Evolutionary conservation across 2,113 vertebrate genomes (phyloP), one percentile per base, ranked within the genome.

Genomic region (Seriola quinqueradiata): DNA sequence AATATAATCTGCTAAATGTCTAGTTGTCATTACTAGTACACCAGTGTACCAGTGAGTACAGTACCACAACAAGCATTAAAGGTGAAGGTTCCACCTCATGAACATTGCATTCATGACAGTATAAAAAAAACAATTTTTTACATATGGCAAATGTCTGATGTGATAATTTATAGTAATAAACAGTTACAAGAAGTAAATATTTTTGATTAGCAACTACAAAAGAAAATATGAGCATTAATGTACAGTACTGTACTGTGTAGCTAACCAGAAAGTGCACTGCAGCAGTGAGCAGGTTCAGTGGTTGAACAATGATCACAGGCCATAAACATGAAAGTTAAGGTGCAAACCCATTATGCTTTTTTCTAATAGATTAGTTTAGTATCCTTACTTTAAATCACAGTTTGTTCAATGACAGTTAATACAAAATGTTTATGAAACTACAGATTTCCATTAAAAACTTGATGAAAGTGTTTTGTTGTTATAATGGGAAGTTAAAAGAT

Each of bases 21-120:
- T 83, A 55, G 67, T 63, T 86, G 32, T 75, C 76, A 70, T 69
- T 55, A 54, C 73, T 54, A 73, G 82, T 83, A 84, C 90, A 87
- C 85, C 90, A 84, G 88, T 69, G 90, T 83, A 92, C 92, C 82
- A 90, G 58, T 36, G 57, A 83, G 59, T 50, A 75, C 79, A 82
- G 76, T 68, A 69, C 65, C 40, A 82, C 48, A 58, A 36, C 57
- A 54, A 46, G 44, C 25, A 64, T 61, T 19, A 63, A 38, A 77
- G 50, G 32, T 50, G 25, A 82, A 81, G n/a, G 38, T 58, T 70
- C 13, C 67, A 64, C 52, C 60, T 78, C 50, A 58, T 63, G 7
- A 48, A 63, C 10, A 36, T 23, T 68, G 44, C 28, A 65, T 79
- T 84, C 28, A 69, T 76, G 55, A 63, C 67, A 68, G 75, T 44